Evolutionary conservation across 2,888 invertebrate genomes (phyloP).

Genomic region (Ptychoptera albimana): DNA sequence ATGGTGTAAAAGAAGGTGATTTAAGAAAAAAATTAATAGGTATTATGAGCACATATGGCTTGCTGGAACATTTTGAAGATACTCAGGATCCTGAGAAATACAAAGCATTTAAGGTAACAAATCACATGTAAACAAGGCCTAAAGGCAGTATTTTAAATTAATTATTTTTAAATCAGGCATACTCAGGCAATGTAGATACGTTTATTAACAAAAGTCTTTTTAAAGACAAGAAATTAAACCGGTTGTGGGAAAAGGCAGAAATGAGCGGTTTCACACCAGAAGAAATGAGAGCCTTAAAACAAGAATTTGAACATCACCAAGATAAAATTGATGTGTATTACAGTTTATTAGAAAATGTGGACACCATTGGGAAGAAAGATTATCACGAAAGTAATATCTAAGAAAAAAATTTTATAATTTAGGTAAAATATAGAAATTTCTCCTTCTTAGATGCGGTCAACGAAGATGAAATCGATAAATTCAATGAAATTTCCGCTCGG

Average conservation of each 20-base stretch:
- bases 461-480: slow-evolving; percentile 54
- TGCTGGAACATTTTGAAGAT: slow-evolving; percentile 66
- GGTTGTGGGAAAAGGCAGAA: slow-evolving; percentile 82
- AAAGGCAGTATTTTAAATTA: background rate
- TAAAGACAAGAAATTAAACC: slow-evolving; percentile 78
- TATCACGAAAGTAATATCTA: slow-evolving; percentile 46
- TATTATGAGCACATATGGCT: slow-evolving; percentile 66
- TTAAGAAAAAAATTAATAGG: slow-evolving; percentile 62
- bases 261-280: slow-evolving; percentile 70
- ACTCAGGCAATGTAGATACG: slow-evolving; percentile 34
- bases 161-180: slow-evolving; percentile 12
- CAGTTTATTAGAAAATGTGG: slow-evolving; percentile 54
- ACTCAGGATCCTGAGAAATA: slow-evolving; percentile 37
- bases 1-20: slow-evolving; percentile 68
- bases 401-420: background rate
- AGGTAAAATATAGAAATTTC: background rate
- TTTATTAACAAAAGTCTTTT: slow-evolving; percentile 61
- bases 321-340: slow-evolving; percentile 86
- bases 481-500: slow-evolving; percentile 47
- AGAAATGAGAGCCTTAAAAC: slow-evolving; percentile 65
- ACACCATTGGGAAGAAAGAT: slow-evolving; percentile 40
- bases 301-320: slow-evolving; percentile 84
- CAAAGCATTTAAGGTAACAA: slow-evolving; percentile 21
- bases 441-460: slow-evolving; percentile 45
- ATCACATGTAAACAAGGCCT: background rate